A percentile compares a stretch with the other conserved stretches of the same genome.
Conservation (phyloP, 2,113 vertebrate species). For the Notarius lentiginosus region DNA sequence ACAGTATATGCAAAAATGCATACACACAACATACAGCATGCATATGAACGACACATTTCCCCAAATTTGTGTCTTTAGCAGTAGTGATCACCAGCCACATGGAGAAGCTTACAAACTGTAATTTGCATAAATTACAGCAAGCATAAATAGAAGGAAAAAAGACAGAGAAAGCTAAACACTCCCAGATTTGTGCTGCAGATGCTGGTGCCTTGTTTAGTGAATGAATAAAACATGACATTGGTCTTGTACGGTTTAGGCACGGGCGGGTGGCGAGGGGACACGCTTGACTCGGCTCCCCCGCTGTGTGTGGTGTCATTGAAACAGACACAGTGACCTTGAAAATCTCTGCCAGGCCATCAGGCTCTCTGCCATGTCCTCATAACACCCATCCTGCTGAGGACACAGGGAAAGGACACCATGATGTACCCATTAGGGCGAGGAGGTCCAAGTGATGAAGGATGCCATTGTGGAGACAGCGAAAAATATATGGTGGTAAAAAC, state of each 20-base stretch:
- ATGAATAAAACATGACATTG: conserved; percentile 47
- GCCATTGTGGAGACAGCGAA: background rate
- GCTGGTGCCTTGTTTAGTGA: conserved; percentile 33
- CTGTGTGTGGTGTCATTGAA: conserved; percentile 48
- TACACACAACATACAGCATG: background rate
- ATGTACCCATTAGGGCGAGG: conserved; percentile 14
- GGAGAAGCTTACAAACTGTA: conserved; percentile 17
- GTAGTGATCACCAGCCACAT: conserved; percentile 20
- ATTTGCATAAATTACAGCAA: conserved; percentile 43
- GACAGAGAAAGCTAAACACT: conserved; percentile 16
- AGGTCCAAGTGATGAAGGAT: background rate
- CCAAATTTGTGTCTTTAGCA: background rate
- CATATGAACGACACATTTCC: background rate
- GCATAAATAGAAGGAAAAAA: conserved; percentile 7
- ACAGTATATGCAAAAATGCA: background rate
- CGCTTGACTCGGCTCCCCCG: conserved; percentile 22
- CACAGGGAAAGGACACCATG: conserved; percentile 11
- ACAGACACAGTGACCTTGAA: conserved; percentile 50
- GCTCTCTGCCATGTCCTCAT: conserved; percentile 32
- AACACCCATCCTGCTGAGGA: conserved; percentile 30
- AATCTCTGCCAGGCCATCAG: conserved; percentile 35
- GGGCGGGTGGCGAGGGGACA: conserved; percentile 14
- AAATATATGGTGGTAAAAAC: background rate
- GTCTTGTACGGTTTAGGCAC: conserved; percentile 29
- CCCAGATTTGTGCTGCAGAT: conserved; percentile 32